These are phyloP conservation scores for Lycocerus yunnanus DNA, from an alignment of 2,888 invertebrate species.

Conservation along the genomic window DNA sequence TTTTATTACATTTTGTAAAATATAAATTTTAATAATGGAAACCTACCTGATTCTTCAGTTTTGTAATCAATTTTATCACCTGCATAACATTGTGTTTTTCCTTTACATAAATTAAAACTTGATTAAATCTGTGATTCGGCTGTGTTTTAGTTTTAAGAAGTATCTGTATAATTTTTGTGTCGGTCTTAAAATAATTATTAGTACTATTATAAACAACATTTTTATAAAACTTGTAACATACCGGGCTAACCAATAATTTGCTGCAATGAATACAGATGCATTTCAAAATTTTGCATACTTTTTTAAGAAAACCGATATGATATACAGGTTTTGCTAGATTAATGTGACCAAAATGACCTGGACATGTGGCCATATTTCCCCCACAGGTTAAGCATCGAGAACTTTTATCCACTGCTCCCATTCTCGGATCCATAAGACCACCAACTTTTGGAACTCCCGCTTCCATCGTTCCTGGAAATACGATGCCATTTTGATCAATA, in stretches of 20 bases:
- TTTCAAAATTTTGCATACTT: constrained; percentile 95
- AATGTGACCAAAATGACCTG: constrained; percentile 99
- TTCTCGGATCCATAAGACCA: constrained; percentile 98
- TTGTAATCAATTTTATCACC: constrained; percentile 97
- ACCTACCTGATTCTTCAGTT: constrained; percentile 60
- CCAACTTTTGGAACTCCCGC: constrained; percentile 97
- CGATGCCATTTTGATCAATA: constrained; percentile 89
- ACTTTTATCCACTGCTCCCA: constrained; percentile 94
- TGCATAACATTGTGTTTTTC: constrained; percentile 97
- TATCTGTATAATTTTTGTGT: constrained; percentile 92
- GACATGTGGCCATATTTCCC: constrained; percentile 97
- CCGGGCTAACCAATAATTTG: constrained; percentile 91
- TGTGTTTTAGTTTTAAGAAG: constrained; percentile 96
- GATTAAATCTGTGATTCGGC: constrained; percentile 89
- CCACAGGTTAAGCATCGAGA: constrained; percentile 96
- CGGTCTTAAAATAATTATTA: constrained; percentile 63
- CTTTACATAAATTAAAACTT: constrained; percentile 97
- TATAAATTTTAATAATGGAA: neutral
- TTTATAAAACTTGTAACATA: constrained; percentile 65
- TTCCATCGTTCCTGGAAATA: constrained; percentile 97
- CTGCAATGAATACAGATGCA: constrained; percentile 99
- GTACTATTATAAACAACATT: neutral
- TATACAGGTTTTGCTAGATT: constrained; percentile 98
- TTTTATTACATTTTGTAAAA: neutral
- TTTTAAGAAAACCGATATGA: constrained; percentile 96